Evolutionary conservation across 2,797 vertebrate genomes (phyloP), one percentile per base, ranked within the genome.

Genomic region (Clarias laeviceps): DNA sequence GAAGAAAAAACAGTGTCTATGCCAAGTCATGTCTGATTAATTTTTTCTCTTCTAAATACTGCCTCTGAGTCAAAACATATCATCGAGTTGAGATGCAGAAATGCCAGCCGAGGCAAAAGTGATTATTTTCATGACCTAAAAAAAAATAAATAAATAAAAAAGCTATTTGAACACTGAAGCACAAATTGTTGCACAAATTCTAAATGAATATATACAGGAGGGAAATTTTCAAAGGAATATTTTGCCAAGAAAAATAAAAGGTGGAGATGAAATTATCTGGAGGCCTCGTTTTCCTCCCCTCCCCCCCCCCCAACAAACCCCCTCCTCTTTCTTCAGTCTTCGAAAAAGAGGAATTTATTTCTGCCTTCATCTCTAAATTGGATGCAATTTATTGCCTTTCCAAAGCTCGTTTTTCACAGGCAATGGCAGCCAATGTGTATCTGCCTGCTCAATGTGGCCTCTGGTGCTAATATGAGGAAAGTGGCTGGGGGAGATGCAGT

Each of bases 321-420:
- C 74, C 80, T 69, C 61, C 45, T 81, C 69, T 87, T 94, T 95
- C 94, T 93, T 94, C 93, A 92, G 93, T 94, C 94, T 94, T 95
- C 91, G 92, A 94, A 95, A 95, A 94, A 94, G 93, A 94, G 93
- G 95, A 95, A 95, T 96, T 95, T 95, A 96, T 96, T 96, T 95
- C 95, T 94, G 92, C 94, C 95, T 96, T 96, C 95, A 96, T 96
- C 94, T 96, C 94, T 94, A 96, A 96, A 96, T 96, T 96, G 95
- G 95, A 96, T 95, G 95, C 95, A 96, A 95, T 96, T 96, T 96
- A 96, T 96, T 95, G 95, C 94, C 93, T 95, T 93, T 95, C 91
- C 92, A 94, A 96, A 95, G 94, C 95, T 96, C 95, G 94, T 96
- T 96, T 96, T 96, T 96, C 95, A 96, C 94, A 92, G 93, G 94